A percentile compares a stretch with the other conserved stretches of the same genome.
Evolutionary conservation across 2,797 vertebrate species (phyloP).

Genomic region (Malacoctenus gilli): DNA sequence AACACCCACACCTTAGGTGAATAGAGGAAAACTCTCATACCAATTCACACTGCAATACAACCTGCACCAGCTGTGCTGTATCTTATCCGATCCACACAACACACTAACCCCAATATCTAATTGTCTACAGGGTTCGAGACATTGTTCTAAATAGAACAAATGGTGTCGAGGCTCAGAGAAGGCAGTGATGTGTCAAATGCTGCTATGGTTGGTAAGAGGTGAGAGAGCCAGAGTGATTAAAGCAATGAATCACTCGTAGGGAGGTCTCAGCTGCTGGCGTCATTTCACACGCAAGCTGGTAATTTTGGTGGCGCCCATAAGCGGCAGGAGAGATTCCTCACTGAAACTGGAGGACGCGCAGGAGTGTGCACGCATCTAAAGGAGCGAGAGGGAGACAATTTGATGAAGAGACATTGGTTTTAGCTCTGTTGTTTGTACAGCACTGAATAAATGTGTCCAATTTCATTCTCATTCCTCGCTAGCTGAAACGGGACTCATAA

Average conservation of each 20-base stretch:
- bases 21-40: not conserved
- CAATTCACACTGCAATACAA: conserved; percentile 11
- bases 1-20: conserved; percentile 1
- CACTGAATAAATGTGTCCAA: conserved; percentile 58
- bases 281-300: conserved; percentile 47
- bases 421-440: conserved; percentile 29
- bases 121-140: conserved; percentile 43
- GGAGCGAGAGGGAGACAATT: conserved; percentile 33
- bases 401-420: conserved; percentile 23
- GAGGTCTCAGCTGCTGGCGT: conserved; percentile 57
- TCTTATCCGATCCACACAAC: conserved; percentile 23
- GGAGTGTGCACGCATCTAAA: conserved; percentile 1
- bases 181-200: conserved; percentile 69
- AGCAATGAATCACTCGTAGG: conserved; percentile 78
- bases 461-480: conserved; percentile 44
- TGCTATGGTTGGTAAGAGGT: conserved; percentile 52
- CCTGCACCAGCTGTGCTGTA: not conserved
- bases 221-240: conserved; percentile 74
- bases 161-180: conserved; percentile 45
- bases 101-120: conserved; percentile 38
- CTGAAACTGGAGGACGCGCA: conserved; percentile 17
- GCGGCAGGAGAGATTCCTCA: conserved; percentile 41
- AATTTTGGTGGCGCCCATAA: conserved; percentile 15
- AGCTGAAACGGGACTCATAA: conserved; percentile 39
- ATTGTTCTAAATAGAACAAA: conserved; percentile 73